Evolutionary conservation across 1,140 invertebrate genomes (phyloP), one percentile per base, ranked within the genome.

Genomic region (Drosophila rhopaloa): DNA sequence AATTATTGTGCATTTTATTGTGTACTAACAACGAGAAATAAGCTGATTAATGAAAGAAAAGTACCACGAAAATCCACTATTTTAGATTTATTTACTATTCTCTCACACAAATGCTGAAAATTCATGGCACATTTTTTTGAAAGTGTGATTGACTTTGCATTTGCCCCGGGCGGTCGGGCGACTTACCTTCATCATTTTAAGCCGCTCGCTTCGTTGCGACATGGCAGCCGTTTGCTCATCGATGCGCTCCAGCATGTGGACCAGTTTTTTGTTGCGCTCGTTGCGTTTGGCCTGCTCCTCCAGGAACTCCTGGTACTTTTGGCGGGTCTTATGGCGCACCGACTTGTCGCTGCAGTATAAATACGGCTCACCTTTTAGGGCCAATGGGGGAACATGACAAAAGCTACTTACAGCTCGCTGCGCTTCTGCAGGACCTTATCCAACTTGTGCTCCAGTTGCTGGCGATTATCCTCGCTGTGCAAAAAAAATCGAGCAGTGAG

Each of bases 281-380:
- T 94, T 94, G 55, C 94, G 93, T 14, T 91, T 84, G 48, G 91
- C 90, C 72, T 95, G 94, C 79, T 95, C 94, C 66, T 95, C 94
- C 53, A 95, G 82, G 86, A 95, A 95, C 32, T 93, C 93, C 48
- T 94, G 94, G 76, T 95, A 95, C 76, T 94, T 93, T 50, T 93
- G 91, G 57, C 94, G 92, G 16, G 94, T 89, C 75, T 93, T 94
- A 67, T 93, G 93, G 61, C 94, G 93, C 43, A 80, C 72, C 19
- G 77, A 61, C 56, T 91, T 92, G 14, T 92, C 90, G 37, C 91
- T 92, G 51, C 7, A 46, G 40, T 10, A 46, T 13, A 48, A 27
- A 38, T 24, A 43, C 46, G 40, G 37, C 32, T 48, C 5, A 53
- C 27, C 55, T 44, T 60, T 43, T 11, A 2, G 1, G 5, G 5